Conservation (phyloP, 2,888 invertebrate species). For the Lepas anatifera region DNA sequence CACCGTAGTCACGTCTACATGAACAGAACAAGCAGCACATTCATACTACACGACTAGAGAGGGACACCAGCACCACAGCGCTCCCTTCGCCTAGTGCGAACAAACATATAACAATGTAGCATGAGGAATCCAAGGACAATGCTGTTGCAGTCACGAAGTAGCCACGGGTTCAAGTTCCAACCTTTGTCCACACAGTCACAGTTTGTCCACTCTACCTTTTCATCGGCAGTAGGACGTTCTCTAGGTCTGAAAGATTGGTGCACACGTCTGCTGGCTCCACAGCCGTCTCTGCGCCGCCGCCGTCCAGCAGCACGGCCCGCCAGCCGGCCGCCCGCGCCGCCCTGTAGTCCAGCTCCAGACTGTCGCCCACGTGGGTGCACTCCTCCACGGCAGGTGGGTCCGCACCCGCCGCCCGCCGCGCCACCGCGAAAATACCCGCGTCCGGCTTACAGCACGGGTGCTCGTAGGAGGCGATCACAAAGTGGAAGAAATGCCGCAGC, state of each 20-base stretch:
- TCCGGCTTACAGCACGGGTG: neutral
- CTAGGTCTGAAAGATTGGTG: neutral
- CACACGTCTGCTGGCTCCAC: neutral
- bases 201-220: too few species aligned
- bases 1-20: too few species aligned
- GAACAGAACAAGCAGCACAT: too few species aligned
- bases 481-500: slow-evolving; percentile 67
- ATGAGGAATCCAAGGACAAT: too few species aligned
- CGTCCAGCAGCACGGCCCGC: neutral
- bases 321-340: slow-evolving; percentile 11
- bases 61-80: too few species aligned
- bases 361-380: slow-evolving; percentile 7
- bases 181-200: too few species aligned
- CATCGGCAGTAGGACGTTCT: too few species aligned
- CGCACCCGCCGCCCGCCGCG: neutral
- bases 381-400: neutral
- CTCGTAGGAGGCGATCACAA: slow-evolving; percentile 46
- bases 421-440: neutral
- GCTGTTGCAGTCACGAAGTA: too few species aligned
- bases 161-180: too few species aligned
- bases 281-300: neutral
- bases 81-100: too few species aligned
- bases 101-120: too few species aligned
- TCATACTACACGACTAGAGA: too few species aligned
- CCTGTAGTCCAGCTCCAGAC: neutral